A percentile compares a stretch with the other conserved stretches of the same genome.
phyloP scores from a whole-genome alignment of 1,140 invertebrate genomes.

The Drosophila hydei region DNA sequence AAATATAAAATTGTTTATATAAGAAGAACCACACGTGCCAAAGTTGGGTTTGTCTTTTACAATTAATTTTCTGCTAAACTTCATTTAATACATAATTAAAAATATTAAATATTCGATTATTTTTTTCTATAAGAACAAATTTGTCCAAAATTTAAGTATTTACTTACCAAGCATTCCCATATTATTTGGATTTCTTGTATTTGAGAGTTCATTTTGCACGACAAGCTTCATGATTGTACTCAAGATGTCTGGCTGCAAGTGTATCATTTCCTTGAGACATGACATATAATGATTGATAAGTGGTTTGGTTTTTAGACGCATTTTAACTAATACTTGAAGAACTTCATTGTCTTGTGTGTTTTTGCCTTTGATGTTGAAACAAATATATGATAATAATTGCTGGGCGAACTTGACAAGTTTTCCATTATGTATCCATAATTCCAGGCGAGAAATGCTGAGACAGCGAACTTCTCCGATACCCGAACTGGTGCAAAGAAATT shows the following conservation, averaged over 20 bases:
- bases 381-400: slow-evolving; percentile 96
- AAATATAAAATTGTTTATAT: too few relatives aligned
- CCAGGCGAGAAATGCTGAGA: slow-evolving; percentile 92
- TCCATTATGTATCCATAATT: slow-evolving; percentile 98
- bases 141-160: too few relatives aligned
- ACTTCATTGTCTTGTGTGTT: slow-evolving; percentile 94
- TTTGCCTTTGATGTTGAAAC: slow-evolving; percentile 91
- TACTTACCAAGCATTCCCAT: slow-evolving; percentile 86
- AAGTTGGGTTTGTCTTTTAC: too few relatives aligned
- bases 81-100: too few relatives aligned
- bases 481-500: slow-evolving; percentile 92
- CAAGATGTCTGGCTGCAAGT: slow-evolving; percentile 89
- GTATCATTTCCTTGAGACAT: slow-evolving; percentile 89
- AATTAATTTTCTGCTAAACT: too few relatives aligned
- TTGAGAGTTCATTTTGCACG: slow-evolving; percentile 97
- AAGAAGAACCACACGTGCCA: too few relatives aligned
- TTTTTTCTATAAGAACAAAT: too few relatives aligned
- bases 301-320: slow-evolving; percentile 96
- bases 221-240: slow-evolving; percentile 95
- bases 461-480: slow-evolving; percentile 93
- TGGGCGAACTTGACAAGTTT: slow-evolving; percentile 96
- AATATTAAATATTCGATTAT: too few relatives aligned
- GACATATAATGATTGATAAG: slow-evolving; percentile 94
- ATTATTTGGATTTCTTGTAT: slow-evolving; percentile 96
- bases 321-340: slow-evolving; percentile 94